These are phyloP conservation scores for Enteromius thamalakanensis DNA, from an alignment of 2,797 vertebrate genomes.

Conservation along the genomic window DNA sequence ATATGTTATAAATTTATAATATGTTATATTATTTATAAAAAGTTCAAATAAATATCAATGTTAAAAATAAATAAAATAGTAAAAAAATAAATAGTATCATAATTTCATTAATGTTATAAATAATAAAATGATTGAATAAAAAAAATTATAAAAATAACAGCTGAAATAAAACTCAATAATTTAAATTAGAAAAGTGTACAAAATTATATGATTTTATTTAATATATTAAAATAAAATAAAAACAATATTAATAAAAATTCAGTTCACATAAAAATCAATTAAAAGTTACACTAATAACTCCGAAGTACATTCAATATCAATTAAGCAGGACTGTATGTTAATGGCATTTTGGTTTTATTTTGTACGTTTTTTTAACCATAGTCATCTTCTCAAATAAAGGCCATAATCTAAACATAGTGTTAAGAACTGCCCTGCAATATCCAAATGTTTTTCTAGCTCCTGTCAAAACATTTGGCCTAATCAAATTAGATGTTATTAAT, in stretches of 20 bases:
- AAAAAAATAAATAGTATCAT: neutral
- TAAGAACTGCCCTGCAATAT: constrained; percentile 49
- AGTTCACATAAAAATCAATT: neutral
- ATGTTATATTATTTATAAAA: neutral
- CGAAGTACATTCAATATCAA: neutral
- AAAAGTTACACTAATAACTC: neutral
- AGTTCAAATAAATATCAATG: neutral
- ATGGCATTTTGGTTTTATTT: neutral
- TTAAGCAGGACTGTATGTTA: neutral
- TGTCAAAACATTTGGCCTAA: constrained; percentile 66
- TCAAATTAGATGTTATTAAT: constrained; percentile 52
- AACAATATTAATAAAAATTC: neutral
- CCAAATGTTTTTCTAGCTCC: constrained; percentile 69
- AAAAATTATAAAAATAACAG: neutral
- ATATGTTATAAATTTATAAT: no score
- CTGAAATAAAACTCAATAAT: neutral
- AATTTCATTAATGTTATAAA: neutral
- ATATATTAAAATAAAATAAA: neutral
- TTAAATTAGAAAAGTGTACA: neutral
- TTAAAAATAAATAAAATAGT: neutral
- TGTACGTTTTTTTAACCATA: neutral
- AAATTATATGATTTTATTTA: neutral
- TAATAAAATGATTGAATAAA: neutral
- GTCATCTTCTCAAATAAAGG: neutral
- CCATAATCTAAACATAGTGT: neutral